Evolutionary conservation across 2,113 vertebrate genomes (phyloP).

Genomic region (Romanogobio albipinnatus): DNA sequence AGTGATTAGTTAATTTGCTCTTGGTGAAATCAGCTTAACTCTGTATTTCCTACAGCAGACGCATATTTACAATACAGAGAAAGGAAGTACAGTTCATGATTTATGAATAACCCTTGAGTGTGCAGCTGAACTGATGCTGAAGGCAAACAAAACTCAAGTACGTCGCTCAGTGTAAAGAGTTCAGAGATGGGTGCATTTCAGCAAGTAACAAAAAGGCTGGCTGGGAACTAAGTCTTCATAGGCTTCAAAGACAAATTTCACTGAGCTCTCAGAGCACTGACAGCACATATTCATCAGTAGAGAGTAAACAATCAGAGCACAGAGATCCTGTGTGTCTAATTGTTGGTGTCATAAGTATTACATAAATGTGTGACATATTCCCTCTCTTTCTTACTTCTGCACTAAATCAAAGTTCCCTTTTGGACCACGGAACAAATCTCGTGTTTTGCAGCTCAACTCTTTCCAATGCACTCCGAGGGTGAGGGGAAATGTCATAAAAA

Average conservation of each 20-base stretch:
- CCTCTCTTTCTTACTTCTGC: background rate
- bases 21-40: background rate
- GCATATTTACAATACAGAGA: background rate
- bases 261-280: constrained; percentile 20
- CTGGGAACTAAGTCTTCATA: constrained; percentile 35
- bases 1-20: background rate
- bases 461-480: background rate
- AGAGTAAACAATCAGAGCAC: constrained; percentile 36
- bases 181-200: constrained; percentile 27
- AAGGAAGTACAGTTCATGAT: background rate
- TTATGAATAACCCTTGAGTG: background rate
- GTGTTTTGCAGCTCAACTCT: background rate
- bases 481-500: constrained; percentile 17
- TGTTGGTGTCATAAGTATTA: constrained; percentile 24
- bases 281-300: constrained; percentile 35
- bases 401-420: background rate
- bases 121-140: background rate
- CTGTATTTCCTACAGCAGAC: background rate
- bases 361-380: constrained; percentile 6
- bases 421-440: constrained; percentile 26
- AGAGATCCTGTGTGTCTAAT: background rate
- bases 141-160: constrained; percentile 7
- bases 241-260: constrained; percentile 43
- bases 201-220: constrained; percentile 2
- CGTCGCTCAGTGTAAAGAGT: constrained; percentile 26